These are phyloP conservation scores for Lucilia sericata DNA, from an alignment of 1,140 invertebrate species.

Conservation along the genomic window DNA sequence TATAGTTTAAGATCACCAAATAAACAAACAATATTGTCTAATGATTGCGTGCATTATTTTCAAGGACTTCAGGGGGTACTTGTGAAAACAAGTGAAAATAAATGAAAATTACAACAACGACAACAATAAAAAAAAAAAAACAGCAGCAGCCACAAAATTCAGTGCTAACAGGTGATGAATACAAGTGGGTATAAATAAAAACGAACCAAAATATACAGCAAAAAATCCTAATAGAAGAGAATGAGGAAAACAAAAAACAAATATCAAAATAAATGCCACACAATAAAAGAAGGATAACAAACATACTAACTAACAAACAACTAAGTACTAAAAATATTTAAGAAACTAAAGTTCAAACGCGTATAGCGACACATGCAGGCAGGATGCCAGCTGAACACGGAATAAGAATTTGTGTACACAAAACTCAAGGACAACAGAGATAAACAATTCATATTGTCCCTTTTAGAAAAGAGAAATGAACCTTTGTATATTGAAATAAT, in stretches of 20 bases:
- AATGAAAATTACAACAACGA: constrained; percentile 21
- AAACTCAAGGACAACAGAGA: constrained; percentile 20
- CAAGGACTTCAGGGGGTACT: constrained; percentile 11
- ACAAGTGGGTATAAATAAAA: constrained; percentile 18
- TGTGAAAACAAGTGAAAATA: constrained; percentile 21
- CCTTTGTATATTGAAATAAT: not conserved
- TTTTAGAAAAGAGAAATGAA: not conserved
- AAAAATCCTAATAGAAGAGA: not conserved
- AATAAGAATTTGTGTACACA: constrained; percentile 19
- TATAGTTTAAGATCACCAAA: not conserved
- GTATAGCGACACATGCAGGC: not conserved
- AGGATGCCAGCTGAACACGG: not conserved
- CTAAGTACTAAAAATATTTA: not conserved
- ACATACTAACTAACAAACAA: too few species aligned
- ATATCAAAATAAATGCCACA: not conserved
- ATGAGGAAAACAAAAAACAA: not conserved
- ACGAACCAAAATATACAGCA: not conserved
- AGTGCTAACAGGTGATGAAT: constrained; percentile 37
- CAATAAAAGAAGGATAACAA: not conserved
- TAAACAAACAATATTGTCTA: not conserved
- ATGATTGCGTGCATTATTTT: constrained; percentile 33
- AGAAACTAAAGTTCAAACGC: not conserved
- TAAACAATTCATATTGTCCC: not conserved
- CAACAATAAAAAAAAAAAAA: not conserved
- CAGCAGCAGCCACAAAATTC: not conserved